These are phyloP conservation scores for Spialia ferax DNA, from an alignment of 2,888 invertebrate species.

Conservation along the genomic window DNA sequence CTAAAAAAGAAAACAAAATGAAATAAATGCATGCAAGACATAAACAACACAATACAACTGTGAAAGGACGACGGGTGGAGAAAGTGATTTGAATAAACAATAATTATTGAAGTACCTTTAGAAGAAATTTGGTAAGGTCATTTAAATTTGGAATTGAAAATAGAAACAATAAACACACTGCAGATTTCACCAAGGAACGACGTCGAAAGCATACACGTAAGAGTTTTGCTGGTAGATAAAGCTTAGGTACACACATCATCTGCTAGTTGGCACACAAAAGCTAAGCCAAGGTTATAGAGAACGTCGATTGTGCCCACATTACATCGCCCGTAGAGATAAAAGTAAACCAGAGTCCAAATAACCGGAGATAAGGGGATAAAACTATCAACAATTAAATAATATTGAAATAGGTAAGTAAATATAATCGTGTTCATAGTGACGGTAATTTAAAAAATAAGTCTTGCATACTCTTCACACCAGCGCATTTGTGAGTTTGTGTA, in stretches of 20 bases:
- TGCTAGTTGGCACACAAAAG: conserved; percentile 67
- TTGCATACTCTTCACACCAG: conserved; percentile 16
- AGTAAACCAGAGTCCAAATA: conserved; percentile 70
- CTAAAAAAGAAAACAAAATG: conserved; percentile 68
- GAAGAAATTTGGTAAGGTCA: conserved; percentile 17
- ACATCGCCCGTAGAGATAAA: conserved; percentile 59
- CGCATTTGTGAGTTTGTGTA: not conserved
- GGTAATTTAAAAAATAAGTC: not conserved
- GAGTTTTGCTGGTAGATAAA: conserved; percentile 51
- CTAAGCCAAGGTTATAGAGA: conserved; percentile 72
- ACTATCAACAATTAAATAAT: not conserved
- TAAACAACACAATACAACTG: conserved; percentile 17
- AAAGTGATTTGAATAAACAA: conserved; percentile 39
- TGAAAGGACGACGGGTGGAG: conserved; percentile 19
- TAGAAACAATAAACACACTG: conserved; percentile 20
- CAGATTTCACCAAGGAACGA: conserved; percentile 51
- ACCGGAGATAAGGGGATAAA: conserved; percentile 50
- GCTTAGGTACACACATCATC: conserved; percentile 48
- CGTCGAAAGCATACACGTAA: conserved; percentile 61
- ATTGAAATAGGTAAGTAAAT: no score
- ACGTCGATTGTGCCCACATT: conserved; percentile 71
- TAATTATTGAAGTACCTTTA: conserved; percentile 28
- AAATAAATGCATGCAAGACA: conserved; percentile 63
- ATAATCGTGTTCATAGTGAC: not conserved
- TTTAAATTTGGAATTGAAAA: conserved; percentile 12